Base-by-base conservation (phyloP, 2,888 invertebrate genomes). In the Gymnosoma rotundatum region DNA sequence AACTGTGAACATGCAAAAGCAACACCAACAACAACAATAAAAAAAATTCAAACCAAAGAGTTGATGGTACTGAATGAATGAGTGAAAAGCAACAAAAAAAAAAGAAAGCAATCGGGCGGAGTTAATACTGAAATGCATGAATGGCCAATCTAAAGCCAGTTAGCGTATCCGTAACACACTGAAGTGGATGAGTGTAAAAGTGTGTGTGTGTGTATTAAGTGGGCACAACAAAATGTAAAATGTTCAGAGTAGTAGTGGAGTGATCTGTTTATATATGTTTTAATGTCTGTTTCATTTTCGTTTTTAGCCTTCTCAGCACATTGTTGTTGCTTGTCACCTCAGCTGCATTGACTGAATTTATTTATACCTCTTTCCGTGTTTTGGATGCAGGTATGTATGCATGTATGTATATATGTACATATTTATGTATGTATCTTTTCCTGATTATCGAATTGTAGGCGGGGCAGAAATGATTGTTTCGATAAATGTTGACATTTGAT, bases 141-240 rank as follows among this genome's bases (percentile, higher is more conserved):
- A 92, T 89, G 92, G 91, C 91, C 91, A 91, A 91, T 91, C 91
- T 91, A 89, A 91, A 90, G 89, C 91, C 90, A 91, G 91, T 89
- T 88, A 91, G 90, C 91, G 91, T 91, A 89, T 90, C 91, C 89
- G 89, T 89, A 89, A 89, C 89, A 89, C 89, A 20, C 45, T 38
- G 48, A 63, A 10, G 21, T 42, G 66, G 72, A 50, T 36, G 83
- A 86, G 78, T 84, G 54, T 81, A 50, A 42, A 52, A 61, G 56
- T 1, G 14, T 45, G n/a, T 36, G 54, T 56, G 42, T 25, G 45
- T 25, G 36, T 52, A 73, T 61, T 38, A 16, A 60, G 75, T 56
- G 64, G 56, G 74, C 45, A 74, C 12, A 63, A 42, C 58, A 60
- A 32, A 81, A 86, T 89, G 87, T 88, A 87, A 88, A 90, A 90